These are phyloP conservation scores for Odontocerum albicorne DNA, from an alignment of 2,888 invertebrate genomes.

Conservation along the genomic window DNA sequence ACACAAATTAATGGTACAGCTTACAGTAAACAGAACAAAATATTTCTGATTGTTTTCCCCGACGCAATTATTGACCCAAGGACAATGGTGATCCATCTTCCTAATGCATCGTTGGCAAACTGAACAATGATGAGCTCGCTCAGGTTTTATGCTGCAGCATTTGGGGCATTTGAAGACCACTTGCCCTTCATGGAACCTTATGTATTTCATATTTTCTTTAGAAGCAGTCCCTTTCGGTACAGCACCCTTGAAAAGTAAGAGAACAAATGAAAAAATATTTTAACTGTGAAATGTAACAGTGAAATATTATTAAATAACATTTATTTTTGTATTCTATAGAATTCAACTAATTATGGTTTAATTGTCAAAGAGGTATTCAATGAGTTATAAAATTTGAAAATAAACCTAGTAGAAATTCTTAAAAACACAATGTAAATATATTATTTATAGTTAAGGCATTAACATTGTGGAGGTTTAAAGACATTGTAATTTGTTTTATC, in stretches of 20 bases:
- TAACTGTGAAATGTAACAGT: too few species aligned
- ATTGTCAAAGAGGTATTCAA: too few species aligned
- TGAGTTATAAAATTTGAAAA: too few species aligned
- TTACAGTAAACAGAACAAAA: constrained; percentile 96
- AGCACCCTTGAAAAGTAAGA: constrained; percentile 82
- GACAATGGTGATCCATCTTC: constrained; percentile 70
- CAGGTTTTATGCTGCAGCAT: constrained; percentile 95
- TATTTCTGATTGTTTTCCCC: constrained; percentile 99
- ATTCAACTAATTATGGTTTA: too few species aligned
- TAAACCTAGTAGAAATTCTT: too few species aligned
- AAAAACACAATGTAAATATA: too few species aligned
- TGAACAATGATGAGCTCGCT: constrained; percentile 94
- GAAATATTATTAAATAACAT: too few species aligned
- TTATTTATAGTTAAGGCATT: too few species aligned
- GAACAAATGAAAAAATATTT: too few species aligned
- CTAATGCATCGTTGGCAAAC: constrained; percentile 83
- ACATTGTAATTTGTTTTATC: too few species aligned
- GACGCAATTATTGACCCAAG: constrained; percentile 99
- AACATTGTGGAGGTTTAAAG: too few species aligned
- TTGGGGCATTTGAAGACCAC: constrained; percentile 95
- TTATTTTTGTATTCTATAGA: too few species aligned
- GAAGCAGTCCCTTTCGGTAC: constrained; percentile 95
- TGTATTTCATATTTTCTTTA: constrained; percentile 91
- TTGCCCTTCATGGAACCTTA: constrained; percentile 90
- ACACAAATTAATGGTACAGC: constrained; percentile 45